A percentile compares a stretch with the other conserved stretches of the same genome.
Conservation (phyloP, 2,113 vertebrate species). For the Centropus unirufus region DNA sequence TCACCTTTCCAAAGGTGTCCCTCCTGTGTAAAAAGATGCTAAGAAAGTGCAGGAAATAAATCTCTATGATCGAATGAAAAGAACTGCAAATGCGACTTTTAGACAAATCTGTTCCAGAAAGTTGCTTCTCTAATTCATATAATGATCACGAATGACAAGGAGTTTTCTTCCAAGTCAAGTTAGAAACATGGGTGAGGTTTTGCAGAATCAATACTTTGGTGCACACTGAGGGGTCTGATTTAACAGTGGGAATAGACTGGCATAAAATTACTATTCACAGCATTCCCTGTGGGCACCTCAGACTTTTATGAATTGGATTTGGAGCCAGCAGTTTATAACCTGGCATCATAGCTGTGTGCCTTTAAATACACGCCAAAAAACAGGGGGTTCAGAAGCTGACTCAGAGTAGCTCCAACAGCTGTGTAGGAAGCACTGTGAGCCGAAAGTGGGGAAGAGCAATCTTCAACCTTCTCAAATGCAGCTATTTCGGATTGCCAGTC, state of each 20-base stretch:
- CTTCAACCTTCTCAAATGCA: not conserved
- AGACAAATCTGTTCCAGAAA: not conserved
- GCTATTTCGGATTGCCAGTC: not conserved
- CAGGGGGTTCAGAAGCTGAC: slow-evolving; percentile 16
- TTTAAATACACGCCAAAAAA: slow-evolving; percentile 15
- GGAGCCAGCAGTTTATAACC: not conserved
- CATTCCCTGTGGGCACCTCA: not conserved
- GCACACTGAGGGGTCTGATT: not conserved
- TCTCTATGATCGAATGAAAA: not conserved
- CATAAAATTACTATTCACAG: slow-evolving; percentile 24
- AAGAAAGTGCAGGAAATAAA: not conserved
- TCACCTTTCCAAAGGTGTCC: not conserved
- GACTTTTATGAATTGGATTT: not conserved
- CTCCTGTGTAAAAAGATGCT: not conserved
- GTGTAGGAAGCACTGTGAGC: slow-evolving; percentile 31
- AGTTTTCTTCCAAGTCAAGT: not conserved
- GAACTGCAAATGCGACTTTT: not conserved
- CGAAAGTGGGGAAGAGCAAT: not conserved
- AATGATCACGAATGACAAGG: not conserved
- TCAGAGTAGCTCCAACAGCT: slow-evolving; percentile 35
- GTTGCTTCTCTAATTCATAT: not conserved
- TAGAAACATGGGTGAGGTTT: fast-evolving
- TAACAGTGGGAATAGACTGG: not conserved
- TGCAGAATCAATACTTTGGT: not conserved
- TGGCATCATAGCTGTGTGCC: not conserved